Conservation (phyloP, 2,113 vertebrate species). For the Boulengeromyrus knoepffleri region DNA sequence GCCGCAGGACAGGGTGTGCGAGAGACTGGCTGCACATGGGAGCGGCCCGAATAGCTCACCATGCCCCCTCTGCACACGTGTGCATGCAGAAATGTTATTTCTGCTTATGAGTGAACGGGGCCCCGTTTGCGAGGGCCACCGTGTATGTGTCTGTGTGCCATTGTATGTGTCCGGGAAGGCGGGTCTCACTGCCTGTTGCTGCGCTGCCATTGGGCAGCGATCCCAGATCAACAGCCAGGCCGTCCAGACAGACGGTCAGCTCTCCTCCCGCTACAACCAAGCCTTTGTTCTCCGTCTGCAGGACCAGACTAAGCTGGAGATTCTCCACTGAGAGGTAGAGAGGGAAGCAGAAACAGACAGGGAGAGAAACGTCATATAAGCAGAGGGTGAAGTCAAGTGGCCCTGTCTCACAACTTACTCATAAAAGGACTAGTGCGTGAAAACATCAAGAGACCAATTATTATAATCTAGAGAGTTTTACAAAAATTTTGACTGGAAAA, state of each 20-base stretch:
- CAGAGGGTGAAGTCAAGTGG: not conserved
- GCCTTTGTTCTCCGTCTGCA: conserved; percentile 94
- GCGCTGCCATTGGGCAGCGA: conserved; percentile 75
- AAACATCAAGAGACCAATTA: not conserved
- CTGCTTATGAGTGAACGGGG: conserved; percentile 6
- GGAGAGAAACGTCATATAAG: not conserved
- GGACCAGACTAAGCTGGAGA: conserved; percentile 83
- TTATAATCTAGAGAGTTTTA: not conserved
- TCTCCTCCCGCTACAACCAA: conserved; percentile 82
- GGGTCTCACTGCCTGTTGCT: conserved; percentile 79
- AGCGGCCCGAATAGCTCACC: not conserved
- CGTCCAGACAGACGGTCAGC: conserved; percentile 89
- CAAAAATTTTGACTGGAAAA: not conserved
- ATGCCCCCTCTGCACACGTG: not conserved
- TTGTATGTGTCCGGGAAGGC: conserved; percentile 34
- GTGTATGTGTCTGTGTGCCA: conserved; percentile 23
- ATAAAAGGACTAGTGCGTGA: not conserved
- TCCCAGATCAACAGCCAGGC: conserved; percentile 86
- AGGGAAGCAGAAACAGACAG: not conserved
- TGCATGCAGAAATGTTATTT: not conserved
- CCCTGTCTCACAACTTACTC: not conserved
- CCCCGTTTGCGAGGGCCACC: not conserved
- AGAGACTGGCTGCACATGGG: not conserved
- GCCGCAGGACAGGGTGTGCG: not conserved
- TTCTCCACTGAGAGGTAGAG: conserved; percentile 78